Percentiles rank a stretch among this genome's conserved stretches.
Evolutionary conservation across 2,888 invertebrate genomes (phyloP).

Genomic region (Seira ritae): DNA sequence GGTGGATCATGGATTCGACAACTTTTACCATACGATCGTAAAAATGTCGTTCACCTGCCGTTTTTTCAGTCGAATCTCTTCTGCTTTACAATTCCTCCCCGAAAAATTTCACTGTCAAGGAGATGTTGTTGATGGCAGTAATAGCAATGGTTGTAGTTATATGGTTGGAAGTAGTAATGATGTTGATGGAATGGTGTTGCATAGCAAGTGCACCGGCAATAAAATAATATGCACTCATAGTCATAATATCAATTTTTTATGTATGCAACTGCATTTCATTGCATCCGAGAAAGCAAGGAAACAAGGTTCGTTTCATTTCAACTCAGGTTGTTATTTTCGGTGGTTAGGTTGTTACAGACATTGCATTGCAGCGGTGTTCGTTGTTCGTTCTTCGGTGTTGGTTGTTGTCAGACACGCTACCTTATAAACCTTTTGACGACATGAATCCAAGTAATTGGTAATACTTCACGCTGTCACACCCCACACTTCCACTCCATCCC

Average conservation of each 20-base stretch:
- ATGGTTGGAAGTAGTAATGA: background rate
- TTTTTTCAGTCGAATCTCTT: background rate
- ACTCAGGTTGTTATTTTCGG: background rate
- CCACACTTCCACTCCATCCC: slow-evolving; percentile 10
- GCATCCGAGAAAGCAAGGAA: background rate
- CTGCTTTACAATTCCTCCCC: background rate
- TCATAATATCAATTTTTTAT: background rate
- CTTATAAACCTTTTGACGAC: background rate
- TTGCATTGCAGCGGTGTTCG: no score
- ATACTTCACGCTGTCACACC: slow-evolving; percentile 51
- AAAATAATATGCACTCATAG: slow-evolving; percentile 15
- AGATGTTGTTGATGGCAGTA: no score
- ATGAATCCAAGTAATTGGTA: slow-evolving; percentile 20
- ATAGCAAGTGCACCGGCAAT: slow-evolving; percentile 4
- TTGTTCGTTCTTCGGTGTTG: background rate
- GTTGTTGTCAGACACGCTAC: background rate
- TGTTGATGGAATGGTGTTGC: slow-evolving; percentile 2
- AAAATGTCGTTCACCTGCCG: slow-evolving; percentile 18
- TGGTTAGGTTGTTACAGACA: slow-evolving; percentile 2
- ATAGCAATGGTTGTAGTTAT: no score
- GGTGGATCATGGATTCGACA: background rate
- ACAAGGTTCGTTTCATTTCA: no score
- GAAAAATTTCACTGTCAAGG: background rate
- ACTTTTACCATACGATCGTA: background rate
- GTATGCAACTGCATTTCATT: background rate